Conservation (phyloP, 2,797 vertebrate genomes). For the Pyrocephalus nanus region DNA sequence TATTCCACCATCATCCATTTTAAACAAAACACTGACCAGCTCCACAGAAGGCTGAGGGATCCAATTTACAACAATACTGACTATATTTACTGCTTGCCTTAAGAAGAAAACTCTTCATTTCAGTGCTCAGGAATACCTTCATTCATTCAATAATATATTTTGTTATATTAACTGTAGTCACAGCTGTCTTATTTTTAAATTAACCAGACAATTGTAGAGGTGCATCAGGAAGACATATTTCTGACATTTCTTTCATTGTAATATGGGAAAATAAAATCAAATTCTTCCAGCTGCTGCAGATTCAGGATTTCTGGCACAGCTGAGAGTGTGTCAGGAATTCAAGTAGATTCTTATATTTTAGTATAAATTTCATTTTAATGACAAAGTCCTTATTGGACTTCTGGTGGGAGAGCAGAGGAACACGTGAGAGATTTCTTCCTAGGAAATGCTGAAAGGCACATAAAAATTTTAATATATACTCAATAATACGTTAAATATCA, state of each 20-base stretch:
- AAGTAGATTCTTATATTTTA: neutral
- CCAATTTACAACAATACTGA: neutral
- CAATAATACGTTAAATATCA: neutral
- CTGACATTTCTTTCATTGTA: neutral
- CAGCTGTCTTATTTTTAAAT: neutral
- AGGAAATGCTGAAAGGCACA: conserved; percentile 58
- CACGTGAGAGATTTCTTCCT: neutral
- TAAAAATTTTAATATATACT: neutral
- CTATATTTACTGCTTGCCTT: neutral
- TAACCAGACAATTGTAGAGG: neutral
- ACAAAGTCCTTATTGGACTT: neutral
- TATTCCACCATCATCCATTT: neutral
- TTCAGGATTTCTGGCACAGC: neutral
- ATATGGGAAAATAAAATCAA: neutral
- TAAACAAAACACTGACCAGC: neutral
- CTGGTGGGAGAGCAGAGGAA: neutral
- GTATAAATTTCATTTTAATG: neutral
- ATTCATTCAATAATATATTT: neutral
- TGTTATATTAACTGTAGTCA: neutral
- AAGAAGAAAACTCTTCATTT: neutral
- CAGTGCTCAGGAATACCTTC: neutral
- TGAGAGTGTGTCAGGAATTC: neutral
- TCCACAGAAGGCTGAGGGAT: neutral
- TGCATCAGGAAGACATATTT: neutral
- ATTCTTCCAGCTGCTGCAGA: neutral